Percentiles rank a stretch among this genome's conserved stretches.
These are phyloP conservation scores for Chionis minor DNA, from an alignment of 2,113 vertebrate genomes.

Conservation along the genomic window DNA sequence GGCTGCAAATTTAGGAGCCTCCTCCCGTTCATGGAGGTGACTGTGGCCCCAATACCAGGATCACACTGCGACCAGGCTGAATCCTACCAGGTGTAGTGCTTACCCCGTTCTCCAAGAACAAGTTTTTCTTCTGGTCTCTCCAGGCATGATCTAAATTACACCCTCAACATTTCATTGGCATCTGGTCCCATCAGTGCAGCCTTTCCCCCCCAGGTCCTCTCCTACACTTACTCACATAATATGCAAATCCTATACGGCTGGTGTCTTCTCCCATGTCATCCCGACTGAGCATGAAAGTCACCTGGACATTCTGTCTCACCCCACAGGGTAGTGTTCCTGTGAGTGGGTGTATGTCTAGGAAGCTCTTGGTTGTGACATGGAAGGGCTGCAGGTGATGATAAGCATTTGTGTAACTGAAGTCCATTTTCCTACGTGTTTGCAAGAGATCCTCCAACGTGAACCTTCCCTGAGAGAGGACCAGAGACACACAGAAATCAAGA, in stretches of 20 bases:
- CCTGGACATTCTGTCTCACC: constrained; percentile 34
- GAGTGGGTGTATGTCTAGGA: constrained; percentile 39
- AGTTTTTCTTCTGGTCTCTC: not conserved
- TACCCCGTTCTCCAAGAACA: not conserved
- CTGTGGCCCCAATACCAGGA: not conserved
- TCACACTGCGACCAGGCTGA: not conserved
- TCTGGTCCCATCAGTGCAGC: not conserved
- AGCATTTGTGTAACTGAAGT: not conserved
- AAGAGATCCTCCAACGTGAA: constrained; percentile 41
- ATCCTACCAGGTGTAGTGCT: not conserved
- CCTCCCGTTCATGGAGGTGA: not conserved
- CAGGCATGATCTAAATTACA: not conserved
- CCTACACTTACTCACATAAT: constrained; percentile 55
- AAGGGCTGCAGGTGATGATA: constrained; percentile 59
- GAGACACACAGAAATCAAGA: not conserved
- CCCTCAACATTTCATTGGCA: accelerated
- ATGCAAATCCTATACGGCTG: constrained; percentile 51
- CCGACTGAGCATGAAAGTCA: constrained; percentile 45
- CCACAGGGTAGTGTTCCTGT: constrained; percentile 30
- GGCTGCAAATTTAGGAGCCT: not conserved
- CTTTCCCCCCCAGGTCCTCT: not conserved
- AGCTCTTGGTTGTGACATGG: constrained; percentile 58
- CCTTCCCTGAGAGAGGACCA: constrained; percentile 43
- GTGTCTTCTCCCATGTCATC: constrained; percentile 43
- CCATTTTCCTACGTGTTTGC: not conserved